phyloP scores from a whole-genome alignment of 2,113 vertebrate genomes.

The Procavia capensis region DNA sequence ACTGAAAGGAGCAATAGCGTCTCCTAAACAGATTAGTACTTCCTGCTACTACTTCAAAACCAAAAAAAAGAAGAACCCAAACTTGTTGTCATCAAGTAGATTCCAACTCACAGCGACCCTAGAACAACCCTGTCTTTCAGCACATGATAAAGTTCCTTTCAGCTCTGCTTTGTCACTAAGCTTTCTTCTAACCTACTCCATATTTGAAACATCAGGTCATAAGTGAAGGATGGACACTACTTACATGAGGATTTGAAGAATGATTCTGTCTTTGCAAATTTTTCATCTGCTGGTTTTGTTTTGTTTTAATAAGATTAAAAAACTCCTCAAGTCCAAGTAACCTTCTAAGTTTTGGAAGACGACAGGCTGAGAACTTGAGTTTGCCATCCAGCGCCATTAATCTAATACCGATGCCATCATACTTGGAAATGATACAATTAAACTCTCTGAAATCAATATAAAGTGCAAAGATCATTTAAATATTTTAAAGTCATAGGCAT shows the following conservation, averaged over 20 bases:
- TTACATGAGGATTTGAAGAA: background rate
- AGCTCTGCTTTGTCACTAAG: background rate
- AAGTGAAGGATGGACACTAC: background rate
- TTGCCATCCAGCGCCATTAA: conserved; percentile 32
- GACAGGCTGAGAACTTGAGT: conserved; percentile 30
- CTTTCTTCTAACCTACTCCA: background rate
- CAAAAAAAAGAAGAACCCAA: too few relatives aligned
- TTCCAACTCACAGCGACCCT: too few relatives aligned
- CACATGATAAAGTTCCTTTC: background rate
- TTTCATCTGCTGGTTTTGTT: background rate
- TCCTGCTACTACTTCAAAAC: background rate
- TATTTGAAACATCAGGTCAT: conserved; percentile 9
- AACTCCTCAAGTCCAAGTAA: background rate
- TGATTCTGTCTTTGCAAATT: background rate
- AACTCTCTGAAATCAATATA: conserved; percentile 43
- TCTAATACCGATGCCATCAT: conserved; percentile 44
- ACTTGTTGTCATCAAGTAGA: too few relatives aligned
- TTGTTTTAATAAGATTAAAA: background rate
- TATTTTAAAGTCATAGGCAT: conserved; percentile 60
- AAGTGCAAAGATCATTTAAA: conserved; percentile 57
- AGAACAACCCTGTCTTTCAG: background rate
- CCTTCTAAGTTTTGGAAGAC: conserved; percentile 46
- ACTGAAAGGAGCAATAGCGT: background rate
- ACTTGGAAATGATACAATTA: conserved; percentile 56
- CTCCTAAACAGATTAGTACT: background rate